Evolutionary conservation across 2,113 vertebrate species (phyloP).

Genomic region (Accipiter cooperii): DNA sequence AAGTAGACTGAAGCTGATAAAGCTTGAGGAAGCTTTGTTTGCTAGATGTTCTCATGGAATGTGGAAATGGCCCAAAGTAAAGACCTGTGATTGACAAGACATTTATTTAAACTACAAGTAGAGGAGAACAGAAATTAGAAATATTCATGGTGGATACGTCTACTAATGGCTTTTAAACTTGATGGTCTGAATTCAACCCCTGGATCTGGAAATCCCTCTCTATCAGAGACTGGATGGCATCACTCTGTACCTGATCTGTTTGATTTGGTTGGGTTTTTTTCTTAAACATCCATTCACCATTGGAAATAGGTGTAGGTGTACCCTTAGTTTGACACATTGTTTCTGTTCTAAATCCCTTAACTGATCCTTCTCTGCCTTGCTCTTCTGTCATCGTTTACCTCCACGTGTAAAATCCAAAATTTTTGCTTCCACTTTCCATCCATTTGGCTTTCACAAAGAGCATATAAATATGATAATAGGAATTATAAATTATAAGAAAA

Average conservation of each 20-base stretch:
- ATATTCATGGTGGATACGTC: background rate
- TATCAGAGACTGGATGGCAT: background rate
- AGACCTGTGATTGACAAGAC: background rate
- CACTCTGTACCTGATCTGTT: background rate
- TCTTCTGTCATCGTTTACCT: background rate
- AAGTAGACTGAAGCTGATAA: background rate
- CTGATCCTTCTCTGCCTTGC: background rate
- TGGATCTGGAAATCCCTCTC: background rate
- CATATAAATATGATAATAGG: background rate
- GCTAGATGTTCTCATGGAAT: background rate
- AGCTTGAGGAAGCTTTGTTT: background rate
- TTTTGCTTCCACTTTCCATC: background rate
- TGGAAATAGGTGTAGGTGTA: background rate
- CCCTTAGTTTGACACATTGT: background rate
- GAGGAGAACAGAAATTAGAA: background rate
- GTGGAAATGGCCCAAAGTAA: background rate
- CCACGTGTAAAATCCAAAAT: background rate
- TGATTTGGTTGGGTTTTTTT: accelerated
- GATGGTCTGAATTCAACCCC: background rate
- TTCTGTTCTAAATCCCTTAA: background rate
- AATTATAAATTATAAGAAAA: background rate
- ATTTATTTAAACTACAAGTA: background rate
- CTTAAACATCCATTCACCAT: background rate
- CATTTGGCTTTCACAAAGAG: background rate
- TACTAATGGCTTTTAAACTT: background rate